These are phyloP conservation scores for Drosophila punjabiensis DNA, from an alignment of 1,140 invertebrate species.

Conservation along the genomic window DNA sequence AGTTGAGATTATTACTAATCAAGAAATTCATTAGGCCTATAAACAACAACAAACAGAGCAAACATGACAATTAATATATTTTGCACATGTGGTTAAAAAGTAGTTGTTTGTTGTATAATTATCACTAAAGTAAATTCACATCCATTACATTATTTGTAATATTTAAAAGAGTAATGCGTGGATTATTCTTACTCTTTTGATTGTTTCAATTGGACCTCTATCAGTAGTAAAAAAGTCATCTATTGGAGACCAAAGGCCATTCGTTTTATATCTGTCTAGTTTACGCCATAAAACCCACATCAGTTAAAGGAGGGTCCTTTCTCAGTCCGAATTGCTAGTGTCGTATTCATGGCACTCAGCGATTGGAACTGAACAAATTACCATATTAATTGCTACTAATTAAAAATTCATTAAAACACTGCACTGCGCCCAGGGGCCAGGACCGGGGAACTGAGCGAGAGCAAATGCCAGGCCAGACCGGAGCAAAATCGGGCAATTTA, in stretches of 20 bases:
- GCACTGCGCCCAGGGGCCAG: conserved; percentile 35
- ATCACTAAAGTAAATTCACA: not conserved
- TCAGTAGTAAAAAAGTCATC: not conserved
- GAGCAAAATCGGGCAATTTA: conserved; percentile 60
- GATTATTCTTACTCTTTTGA: not conserved
- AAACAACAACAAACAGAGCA: not conserved
- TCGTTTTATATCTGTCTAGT: conserved; percentile 7
- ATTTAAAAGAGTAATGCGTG: not conserved
- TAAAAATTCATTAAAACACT: conserved; percentile 82
- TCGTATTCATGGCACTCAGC: conserved; percentile 23
- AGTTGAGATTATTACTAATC: conserved; percentile 75
- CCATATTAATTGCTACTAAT: conserved; percentile 83
- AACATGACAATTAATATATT: not conserved
- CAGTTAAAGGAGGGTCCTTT: not conserved
- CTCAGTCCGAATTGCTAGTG: conserved; percentile 3
- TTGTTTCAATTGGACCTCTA: too few relatives aligned
- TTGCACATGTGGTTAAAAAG: not conserved
- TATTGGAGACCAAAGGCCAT: not conserved
- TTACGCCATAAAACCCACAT: conserved; percentile 2
- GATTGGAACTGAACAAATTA: conserved; percentile 79
- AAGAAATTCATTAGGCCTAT: conserved; percentile 68
- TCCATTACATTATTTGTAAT: too few relatives aligned
- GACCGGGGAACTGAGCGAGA: conserved; percentile 13
- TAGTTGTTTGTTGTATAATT: not conserved
- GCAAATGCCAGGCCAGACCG: conserved; percentile 43